Percentiles rank a stretch among this genome's conserved stretches.
Conservation (phyloP, 2,888 invertebrate genomes). For the Drosophila subsilvestris region DNA sequence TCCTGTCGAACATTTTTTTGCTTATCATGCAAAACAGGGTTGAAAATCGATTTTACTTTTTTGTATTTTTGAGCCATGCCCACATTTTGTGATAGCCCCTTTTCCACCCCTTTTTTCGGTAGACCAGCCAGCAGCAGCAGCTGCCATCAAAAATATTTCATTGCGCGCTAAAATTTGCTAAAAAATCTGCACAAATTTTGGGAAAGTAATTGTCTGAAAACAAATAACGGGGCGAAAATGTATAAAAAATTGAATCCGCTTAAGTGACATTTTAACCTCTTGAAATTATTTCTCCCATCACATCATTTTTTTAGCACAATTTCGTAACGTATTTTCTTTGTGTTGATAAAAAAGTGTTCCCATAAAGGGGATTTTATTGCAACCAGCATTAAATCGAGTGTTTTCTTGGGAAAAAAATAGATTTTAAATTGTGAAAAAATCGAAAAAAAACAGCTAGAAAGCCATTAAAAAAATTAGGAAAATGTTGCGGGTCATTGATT, state of each 20-base stretch:
- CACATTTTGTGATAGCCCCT: constrained; percentile 49
- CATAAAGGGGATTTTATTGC: constrained; percentile 45
- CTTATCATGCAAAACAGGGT: constrained; percentile 77
- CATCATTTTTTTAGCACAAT: constrained; percentile 12
- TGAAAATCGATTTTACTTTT: constrained; percentile 54
- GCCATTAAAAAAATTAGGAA: constrained; percentile 37
- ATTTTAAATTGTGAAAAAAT: constrained; percentile 49
- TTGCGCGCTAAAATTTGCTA: constrained; percentile 61
- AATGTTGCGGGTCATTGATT: constrained; percentile 48
- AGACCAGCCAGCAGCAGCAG: constrained; percentile 43
- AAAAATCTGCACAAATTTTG: constrained; percentile 53
- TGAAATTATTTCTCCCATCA: constrained; percentile 36
- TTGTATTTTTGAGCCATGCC: constrained; percentile 31
- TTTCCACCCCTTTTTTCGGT: constrained; percentile 68
- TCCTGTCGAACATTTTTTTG: constrained; percentile 39
- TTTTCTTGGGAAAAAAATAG: constrained; percentile 39
- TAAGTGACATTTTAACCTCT: constrained; percentile 79
- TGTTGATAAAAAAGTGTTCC: neutral
- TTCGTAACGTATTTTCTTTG: constrained; percentile 69
- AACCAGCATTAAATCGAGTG: constrained; percentile 63
- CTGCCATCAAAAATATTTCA: constrained; percentile 54
- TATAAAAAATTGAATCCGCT: constrained; percentile 61
- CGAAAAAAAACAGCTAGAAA: constrained; percentile 13
- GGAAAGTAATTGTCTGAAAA: constrained; percentile 40
- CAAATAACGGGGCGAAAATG: constrained; percentile 18